Conservation (phyloP, 2,797 vertebrate genomes). For the Eulemur coronatus region DNA sequence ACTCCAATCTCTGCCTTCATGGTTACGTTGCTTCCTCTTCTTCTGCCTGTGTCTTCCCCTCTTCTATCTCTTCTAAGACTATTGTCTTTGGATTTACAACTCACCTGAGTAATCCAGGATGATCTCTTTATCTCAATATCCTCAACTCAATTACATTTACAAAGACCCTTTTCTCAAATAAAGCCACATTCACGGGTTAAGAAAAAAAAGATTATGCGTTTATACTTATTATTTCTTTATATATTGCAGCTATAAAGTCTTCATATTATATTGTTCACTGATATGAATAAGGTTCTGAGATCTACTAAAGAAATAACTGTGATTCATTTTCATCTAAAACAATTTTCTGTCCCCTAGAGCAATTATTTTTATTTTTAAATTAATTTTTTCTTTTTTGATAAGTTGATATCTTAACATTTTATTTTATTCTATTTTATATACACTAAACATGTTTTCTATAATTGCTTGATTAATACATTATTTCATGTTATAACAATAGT, state of each 20-base stretch:
- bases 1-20: background rate
- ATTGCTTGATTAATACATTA: background rate
- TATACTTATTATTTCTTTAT: constrained; percentile 39
- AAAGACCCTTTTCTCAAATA: background rate
- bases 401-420: background rate
- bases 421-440: constrained; percentile 1
- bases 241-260: constrained; percentile 42
- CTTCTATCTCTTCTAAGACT: background rate
- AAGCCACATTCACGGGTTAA: background rate
- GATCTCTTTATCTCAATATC: background rate
- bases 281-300: constrained; percentile 15
- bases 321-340: constrained; percentile 36
- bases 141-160: background rate
- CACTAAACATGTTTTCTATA: background rate
- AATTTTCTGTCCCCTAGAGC: background rate
- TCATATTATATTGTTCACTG: background rate
- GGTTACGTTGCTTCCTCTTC: background rate
- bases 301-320: constrained; percentile 24
- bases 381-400: background rate
- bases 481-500: background rate
- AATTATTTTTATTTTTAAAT: constrained; percentile 35
- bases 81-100: background rate
- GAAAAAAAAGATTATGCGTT: background rate
- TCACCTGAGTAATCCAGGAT: background rate
- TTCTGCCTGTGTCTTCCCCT: background rate